Base-by-base conservation (phyloP, 2,888 invertebrate genomes). In the Acanthococcus lagerstroemiae region DNA sequence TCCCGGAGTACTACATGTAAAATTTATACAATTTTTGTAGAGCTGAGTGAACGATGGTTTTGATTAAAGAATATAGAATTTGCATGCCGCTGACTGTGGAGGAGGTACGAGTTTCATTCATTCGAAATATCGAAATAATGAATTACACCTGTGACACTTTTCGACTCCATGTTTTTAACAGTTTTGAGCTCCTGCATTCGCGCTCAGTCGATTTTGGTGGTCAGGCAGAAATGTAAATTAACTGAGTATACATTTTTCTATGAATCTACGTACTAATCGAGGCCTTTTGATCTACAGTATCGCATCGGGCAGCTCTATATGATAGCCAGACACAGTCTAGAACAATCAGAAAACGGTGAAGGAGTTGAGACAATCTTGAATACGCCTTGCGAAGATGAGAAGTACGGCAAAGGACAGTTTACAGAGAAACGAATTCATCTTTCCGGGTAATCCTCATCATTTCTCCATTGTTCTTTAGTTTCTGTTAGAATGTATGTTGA, bases 281-380 rank as follows among this genome's bases (percentile, higher is more conserved):
- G n/a, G n/a, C 19, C 17, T 27, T 45, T 66, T 65, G 7, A 22
- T 65, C 80, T 81, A 55, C 75, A 94, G 93, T 94, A 94, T 76
- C 86, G 84, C 71, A 85, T 93, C 71, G 94, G 94, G 0, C 94
- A 95, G 76, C 80, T 94, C 68, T 94, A 93, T 76, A 95, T 94
- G 94, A 94, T 94, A 73, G 92, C 93, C 2, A 83, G 93, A 58
- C 94, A 95, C 75, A 93, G 93, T 75, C 84, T 87, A 73, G 93
- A 94, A 74, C 92, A 95, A 74, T 91, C 92, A 0, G 87, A 86
- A 70, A 85, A 86, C 69, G 91, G 92, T 0, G 92, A 93, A 77
- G 94, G 94, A 3, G 93, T 94, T 0, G 93, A 94, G 76, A 92
- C 94, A 1, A 82, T 94, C 7, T 87, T 87, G 68, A 94, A 93